These are phyloP conservation scores for Notamacropus eugenii DNA, from an alignment of 2,797 vertebrate species.

Conservation along the genomic window DNA sequence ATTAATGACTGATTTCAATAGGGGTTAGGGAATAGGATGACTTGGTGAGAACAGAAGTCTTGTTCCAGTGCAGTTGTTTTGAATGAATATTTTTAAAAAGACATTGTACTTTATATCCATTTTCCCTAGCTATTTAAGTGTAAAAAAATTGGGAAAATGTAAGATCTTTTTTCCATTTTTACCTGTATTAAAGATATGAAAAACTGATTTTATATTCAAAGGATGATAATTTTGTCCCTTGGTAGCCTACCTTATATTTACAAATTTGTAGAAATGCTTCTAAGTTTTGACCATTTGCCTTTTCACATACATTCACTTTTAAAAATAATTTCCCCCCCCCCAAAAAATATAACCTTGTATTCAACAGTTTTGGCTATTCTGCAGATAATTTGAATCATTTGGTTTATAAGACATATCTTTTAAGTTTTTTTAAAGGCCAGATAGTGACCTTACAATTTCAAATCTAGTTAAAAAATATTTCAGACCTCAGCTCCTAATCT, in stretches of 20 bases:
- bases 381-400: slow-evolving; percentile 18
- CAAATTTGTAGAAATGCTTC: slow-evolving; percentile 16
- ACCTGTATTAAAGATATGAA: not conserved
- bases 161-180: not conserved
- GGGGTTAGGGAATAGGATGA: no score
- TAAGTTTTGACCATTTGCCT: slow-evolving; percentile 12
- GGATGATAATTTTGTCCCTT: slow-evolving; percentile 31
- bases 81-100: no score
- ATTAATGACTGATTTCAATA: no score
- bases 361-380: slow-evolving; percentile 16
- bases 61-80: no score
- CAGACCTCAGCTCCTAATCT: slow-evolving; percentile 34
- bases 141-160: not conserved
- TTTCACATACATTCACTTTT: not conserved
- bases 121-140: not conserved
- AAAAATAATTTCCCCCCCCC: not conserved
- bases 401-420: not conserved
- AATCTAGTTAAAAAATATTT: slow-evolving; percentile 38
- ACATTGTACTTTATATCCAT: not conserved
- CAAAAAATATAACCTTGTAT: not conserved
- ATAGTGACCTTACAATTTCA: slow-evolving; percentile 22
- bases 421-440: slow-evolving; percentile 37
- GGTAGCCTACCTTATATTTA: slow-evolving; percentile 24
- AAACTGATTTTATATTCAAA: not conserved
- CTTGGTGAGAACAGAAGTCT: no score